Percentiles rank a stretch among this genome's conserved stretches.
Conservation (phyloP, 2,797 vertebrate genomes). For the Lutjanus campechanus region DNA sequence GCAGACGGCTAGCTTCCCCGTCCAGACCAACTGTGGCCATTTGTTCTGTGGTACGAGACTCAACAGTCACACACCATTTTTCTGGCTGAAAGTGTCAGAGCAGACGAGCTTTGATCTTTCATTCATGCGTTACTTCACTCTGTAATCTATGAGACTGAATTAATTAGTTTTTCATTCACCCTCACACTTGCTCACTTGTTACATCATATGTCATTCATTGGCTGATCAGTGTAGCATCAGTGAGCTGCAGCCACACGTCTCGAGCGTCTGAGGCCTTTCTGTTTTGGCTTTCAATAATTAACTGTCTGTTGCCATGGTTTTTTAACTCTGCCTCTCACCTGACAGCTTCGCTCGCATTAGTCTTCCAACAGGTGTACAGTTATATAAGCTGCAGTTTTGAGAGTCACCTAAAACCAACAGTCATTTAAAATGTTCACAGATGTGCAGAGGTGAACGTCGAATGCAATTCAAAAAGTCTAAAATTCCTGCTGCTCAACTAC, state of each 20-base stretch:
- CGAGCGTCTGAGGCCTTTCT: neutral
- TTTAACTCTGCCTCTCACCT: slow-evolving; percentile 18
- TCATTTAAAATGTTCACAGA: neutral
- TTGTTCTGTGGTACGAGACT: slow-evolving; percentile 88
- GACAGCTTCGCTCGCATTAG: slow-evolving; percentile 4
- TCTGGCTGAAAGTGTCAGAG: neutral
- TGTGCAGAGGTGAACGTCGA: neutral
- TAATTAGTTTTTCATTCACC: neutral
- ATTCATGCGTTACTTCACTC: neutral
- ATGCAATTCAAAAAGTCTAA: neutral
- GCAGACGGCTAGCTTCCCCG: slow-evolving; percentile 85
- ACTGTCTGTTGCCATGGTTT: slow-evolving; percentile 47
- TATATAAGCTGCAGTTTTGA: neutral
- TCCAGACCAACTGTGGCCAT: slow-evolving; percentile 91
- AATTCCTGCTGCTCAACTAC: neutral
- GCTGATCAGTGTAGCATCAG: slow-evolving; percentile 16
- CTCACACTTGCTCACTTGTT: slow-evolving; percentile 5
- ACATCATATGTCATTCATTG: slow-evolving; percentile 20
- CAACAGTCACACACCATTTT: neutral
- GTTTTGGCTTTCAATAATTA: slow-evolving; percentile 41
- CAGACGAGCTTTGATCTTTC: neutral
- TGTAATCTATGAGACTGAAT: neutral
- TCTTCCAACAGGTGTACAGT: neutral
- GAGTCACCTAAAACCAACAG: neutral
- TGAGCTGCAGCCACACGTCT: neutral